Evolutionary conservation across 2,113 vertebrate species (phyloP), one percentile per base, ranked within the genome.

Genomic region (Siphamia tubifer): DNA sequence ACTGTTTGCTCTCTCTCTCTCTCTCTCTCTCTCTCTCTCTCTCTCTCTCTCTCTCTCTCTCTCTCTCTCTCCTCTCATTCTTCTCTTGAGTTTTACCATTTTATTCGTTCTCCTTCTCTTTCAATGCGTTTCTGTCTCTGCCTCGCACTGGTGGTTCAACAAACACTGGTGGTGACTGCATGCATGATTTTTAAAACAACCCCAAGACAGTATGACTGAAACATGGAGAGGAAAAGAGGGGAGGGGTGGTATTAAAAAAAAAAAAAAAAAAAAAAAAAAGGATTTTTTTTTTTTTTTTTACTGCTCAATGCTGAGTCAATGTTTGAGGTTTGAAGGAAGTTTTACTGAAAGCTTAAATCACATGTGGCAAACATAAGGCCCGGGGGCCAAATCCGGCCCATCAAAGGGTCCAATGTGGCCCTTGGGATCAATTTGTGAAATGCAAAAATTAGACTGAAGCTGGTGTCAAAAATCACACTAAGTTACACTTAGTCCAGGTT

Each of bases 291-390:
- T 76, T 60, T 71, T 81, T 58, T 71, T 66, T 34, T 31, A 21
- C 43, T 48, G 57, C 63, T 79, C 57, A 60, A 31, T 63, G 73
- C 55, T 68, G 65, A 85, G 69, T 80, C 84, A 77, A 47, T 54
- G 77, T 74, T 81, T 81, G 67, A 74, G 57, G 16, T 77, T 65
- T 30, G 64, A 74, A 64, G 58, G 35, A 69, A 77, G 74, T 84
- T 72, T 81, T 62, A 53, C 60, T 67, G 39, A 60, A 74, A 80
- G 73, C 61, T 73, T 35, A 15, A 70, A 69, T 64, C n/a, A n/a
- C n/a, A n/a, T n/a, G n/a, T n/a, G n/a, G n/a, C n/a, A n/a, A n/a
- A n/a, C n/a, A n/a, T n/a, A n/a, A n/a, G n/a, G n/a, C n/a, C n/a
- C n/a, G n/a, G n/a, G n/a, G n/a, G n/a, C n/a, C n/a, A n/a, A n/a